Evolutionary conservation across 2,797 vertebrate species (phyloP).

Genomic region (Erithacus rubecula): DNA sequence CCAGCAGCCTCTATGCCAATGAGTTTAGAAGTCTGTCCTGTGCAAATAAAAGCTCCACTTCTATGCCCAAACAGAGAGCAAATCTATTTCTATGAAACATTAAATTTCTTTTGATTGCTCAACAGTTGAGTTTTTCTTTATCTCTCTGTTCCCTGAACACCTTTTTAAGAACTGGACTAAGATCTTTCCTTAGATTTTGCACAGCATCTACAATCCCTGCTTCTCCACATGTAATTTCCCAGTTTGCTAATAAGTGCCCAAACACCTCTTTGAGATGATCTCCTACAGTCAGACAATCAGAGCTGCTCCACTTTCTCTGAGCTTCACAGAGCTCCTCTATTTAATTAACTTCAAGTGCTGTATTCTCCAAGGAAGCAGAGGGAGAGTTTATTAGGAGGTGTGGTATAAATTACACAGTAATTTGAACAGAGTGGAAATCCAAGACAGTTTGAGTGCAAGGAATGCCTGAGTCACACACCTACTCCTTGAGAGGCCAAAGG

Average conservation of each 20-base stretch:
- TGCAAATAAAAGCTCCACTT: neutral
- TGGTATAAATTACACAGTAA: constrained; percentile 37
- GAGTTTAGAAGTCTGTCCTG: neutral
- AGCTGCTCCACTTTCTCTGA: constrained; percentile 38
- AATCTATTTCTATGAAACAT: neutral
- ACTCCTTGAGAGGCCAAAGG: neutral
- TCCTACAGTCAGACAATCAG: constrained; percentile 49
- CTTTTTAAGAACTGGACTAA: neutral
- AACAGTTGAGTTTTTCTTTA: neutral
- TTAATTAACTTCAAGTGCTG: constrained; percentile 64
- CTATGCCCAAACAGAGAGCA: neutral
- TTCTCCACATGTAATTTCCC: neutral
- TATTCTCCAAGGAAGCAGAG: constrained; percentile 34
- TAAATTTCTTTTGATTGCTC: neutral
- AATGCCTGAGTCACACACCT: neutral
- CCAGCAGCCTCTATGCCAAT: neutral
- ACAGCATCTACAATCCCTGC: neutral
- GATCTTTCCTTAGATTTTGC: neutral
- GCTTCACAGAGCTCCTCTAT: constrained; percentile 39
- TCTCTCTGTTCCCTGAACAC: neutral
- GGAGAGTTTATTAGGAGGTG: constrained; percentile 46
- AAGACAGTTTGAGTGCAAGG: neutral
- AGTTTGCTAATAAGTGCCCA: constrained; percentile 21
- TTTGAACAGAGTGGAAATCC: constrained; percentile 34
- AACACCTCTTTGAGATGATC: constrained; percentile 13